These are phyloP conservation scores for Eriocheir sinensis DNA, from an alignment of 1,140 invertebrate genomes.

Conservation along the genomic window DNA sequence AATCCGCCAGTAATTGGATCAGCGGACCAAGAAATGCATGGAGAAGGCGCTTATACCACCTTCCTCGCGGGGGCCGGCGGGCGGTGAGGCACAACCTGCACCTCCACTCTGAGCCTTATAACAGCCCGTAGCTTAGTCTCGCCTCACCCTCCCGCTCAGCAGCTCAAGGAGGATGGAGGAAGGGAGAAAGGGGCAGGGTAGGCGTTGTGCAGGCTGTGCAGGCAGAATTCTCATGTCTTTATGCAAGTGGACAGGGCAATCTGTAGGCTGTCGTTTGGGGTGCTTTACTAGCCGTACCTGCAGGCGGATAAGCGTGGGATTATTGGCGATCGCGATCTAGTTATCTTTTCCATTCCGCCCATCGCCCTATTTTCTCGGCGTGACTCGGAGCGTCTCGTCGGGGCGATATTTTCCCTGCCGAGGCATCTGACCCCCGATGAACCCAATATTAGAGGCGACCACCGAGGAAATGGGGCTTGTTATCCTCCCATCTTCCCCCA, in stretches of 20 bases:
- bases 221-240: neutral
- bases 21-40: neutral
- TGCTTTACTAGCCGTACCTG: slow-evolving; percentile 4
- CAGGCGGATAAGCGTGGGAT: neutral
- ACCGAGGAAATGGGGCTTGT: neutral
- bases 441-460: slow-evolving; percentile 2
- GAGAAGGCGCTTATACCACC: neutral
- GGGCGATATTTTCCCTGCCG: neutral
- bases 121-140: neutral
- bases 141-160: neutral
- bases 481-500: neutral
- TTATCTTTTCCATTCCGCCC: neutral
- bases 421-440: neutral
- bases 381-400: neutral
- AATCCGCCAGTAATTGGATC: slow-evolving; percentile 4
- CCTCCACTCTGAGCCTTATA: neutral
- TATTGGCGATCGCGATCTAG: neutral
- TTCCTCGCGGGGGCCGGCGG: neutral
- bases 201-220: neutral
- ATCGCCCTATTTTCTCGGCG: neutral
- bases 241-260: slow-evolving; percentile 1
- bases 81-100: neutral
- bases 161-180: too few relatives aligned
- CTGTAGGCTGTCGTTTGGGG: neutral
- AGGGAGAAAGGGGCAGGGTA: neutral